Base-by-base conservation (phyloP, 2,113 vertebrate genomes). In the Zeus faber region DNA sequence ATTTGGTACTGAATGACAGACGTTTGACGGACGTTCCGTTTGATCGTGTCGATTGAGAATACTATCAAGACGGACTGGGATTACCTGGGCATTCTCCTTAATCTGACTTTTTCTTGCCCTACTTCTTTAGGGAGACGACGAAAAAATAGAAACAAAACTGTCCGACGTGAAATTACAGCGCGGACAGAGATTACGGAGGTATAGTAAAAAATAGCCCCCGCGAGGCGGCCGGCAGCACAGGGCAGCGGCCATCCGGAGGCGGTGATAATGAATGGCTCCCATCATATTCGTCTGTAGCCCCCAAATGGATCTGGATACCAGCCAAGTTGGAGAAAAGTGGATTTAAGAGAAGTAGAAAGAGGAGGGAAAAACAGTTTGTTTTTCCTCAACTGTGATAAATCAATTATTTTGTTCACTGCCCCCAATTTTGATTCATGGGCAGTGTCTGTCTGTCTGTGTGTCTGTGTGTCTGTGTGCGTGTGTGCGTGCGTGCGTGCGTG, bases 341-440 rank as follows among this genome's bases (percentile, higher is more conserved):
- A 49, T 66, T 72, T 58, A 55, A 56, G 53, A 70, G 65, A 65
- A 78, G 63, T 29, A 54, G 27, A 54, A 49, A 18, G 5, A 31
- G 45, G 54, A 37, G 2, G 47, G 58, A 33, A 66, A 73, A 71
- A 74, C 67, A 17, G 25, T 55, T 43, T 71, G 61, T 75, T 72
- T 79, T 48, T 49, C 57, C 68, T 64, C 62, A 53, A 50, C 69
- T 53, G 62, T 72, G 62, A 72, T 76, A 55, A 83, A 84, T 77
- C 43, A 27, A 82, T 84, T 75, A 80, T 73, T 80, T 69, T 74
- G 39, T 64, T 58, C 62, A 61, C 55, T 67, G 69, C 51, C 49
- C 55, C 68, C 48, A 53, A 77, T 65, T 71, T 67, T 77, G 58
- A 71, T 79, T 72, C 65, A 74, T 44, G 39, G 21, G 47, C 48